phyloP scores from a whole-genome alignment of 2,888 invertebrate genomes.

The Hipparchia semele region DNA sequence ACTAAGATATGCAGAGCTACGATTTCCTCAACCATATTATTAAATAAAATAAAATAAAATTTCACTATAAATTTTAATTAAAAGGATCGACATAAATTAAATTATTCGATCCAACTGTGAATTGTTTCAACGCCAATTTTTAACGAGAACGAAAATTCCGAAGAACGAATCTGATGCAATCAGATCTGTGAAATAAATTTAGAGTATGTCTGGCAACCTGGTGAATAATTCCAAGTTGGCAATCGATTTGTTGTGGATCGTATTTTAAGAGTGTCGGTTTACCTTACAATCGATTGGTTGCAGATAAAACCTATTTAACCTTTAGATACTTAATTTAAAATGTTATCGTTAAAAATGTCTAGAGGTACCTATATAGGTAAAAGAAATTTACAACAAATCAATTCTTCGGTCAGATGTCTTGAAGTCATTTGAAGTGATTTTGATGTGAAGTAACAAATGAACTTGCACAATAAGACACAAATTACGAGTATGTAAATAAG shows the following conservation, averaged over 20 bases:
- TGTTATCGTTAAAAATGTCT: not conserved
- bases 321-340: not conserved
- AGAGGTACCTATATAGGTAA: not conserved
- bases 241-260: constrained; percentile 61
- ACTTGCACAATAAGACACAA: constrained; percentile 3
- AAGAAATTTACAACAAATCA: not conserved
- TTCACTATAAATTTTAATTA: not conserved
- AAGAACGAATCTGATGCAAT: constrained; percentile 38
- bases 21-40: not conserved
- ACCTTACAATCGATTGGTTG: constrained; percentile 5
- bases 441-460: not conserved
- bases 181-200: constrained; percentile 52
- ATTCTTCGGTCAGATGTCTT: not conserved
- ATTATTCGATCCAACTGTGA: constrained; percentile 1
- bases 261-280: constrained; percentile 41
- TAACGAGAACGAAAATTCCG: constrained; percentile 22
- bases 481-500: constrained; percentile 24
- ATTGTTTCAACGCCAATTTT: constrained; percentile 20
- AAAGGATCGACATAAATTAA: not conserved
- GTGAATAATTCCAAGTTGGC: constrained; percentile 60
- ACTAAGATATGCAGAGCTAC: not conserved
- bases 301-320: not conserved
- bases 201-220: constrained; percentile 28
- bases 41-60: not conserved
- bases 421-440: not conserved